Base-by-base conservation (phyloP, 1,140 invertebrate species). In the Hycleus cichorii region DNA sequence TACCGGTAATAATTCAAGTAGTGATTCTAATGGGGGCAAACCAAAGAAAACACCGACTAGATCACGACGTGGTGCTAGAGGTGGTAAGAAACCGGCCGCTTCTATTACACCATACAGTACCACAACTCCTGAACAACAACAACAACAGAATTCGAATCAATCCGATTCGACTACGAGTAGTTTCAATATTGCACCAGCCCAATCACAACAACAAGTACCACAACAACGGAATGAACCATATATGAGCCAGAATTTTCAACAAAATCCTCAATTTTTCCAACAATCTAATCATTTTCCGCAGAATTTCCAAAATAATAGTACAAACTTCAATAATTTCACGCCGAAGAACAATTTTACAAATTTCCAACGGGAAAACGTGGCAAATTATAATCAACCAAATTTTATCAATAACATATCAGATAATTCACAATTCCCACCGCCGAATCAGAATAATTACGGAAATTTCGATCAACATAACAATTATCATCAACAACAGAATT, bases 41-140 rank as follows among this genome's bases (percentile, higher is more conserved):
- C 69, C 67, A 60, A 44, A 61, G 9, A 69, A 68, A 48, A 65
- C 62, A 52, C 48, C 64, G 1, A 58, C 68, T 62, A 61, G 63
- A 63, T 45, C 58, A 6, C 50, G 60, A 3, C 45, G 62, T 2
- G 68, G 64, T 54, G 65, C 62, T 6, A 63, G 59, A 50, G 69
- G 68, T 12, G 65, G 65, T 39, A 61, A 75, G 49, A 87, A 87
- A 65, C 84, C 84, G 4, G 83, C 84, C 3, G 84, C 84, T 10
- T 85, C 83, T 25, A 81, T 86, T 38, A 82, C 80, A 39, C 84
- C 84, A 2, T 84, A 84, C 49, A 69, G 12, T 26, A 32, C 25
- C 4, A 11, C 52, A 12, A 40, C 58, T 12, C 18, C 8, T 2
- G 45, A 9, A 9, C 40, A 42, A 42, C 40, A 42, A 42, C 40